Conservation (phyloP, 2,797 vertebrate genomes). For the Alca torda region DNA sequence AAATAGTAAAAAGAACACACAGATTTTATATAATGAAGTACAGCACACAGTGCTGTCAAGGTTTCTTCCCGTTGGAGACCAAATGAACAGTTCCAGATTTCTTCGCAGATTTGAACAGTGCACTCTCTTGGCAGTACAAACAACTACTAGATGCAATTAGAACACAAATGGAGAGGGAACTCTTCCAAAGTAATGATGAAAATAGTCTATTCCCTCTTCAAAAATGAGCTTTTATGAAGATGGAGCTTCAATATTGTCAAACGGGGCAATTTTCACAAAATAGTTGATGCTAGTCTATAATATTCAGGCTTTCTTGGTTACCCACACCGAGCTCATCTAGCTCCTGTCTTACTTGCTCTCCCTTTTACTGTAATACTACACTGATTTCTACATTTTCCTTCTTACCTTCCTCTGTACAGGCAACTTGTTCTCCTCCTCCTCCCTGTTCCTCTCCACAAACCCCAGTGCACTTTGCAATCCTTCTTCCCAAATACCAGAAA, state of each 20-base stretch:
- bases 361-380: not conserved
- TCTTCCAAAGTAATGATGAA: not conserved
- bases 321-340: not conserved
- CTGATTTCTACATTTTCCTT: not conserved
- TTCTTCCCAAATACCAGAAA: not conserved
- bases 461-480: not conserved
- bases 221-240: not conserved
- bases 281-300: not conserved
- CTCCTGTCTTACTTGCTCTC: not conserved
- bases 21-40: not conserved
- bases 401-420: not conserved
- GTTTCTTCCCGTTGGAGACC: not conserved
- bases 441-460: not conserved
- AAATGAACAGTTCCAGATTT: not conserved
- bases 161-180: not conserved
- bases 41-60: not conserved
- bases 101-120: not conserved
- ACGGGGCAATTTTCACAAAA: not conserved
- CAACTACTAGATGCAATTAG: not conserved
- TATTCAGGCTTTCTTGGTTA: not conserved
- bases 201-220: not conserved
- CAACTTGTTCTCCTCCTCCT: not conserved
- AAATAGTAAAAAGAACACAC: not conserved
- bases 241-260: not conserved
- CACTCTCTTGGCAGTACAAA: not conserved